phyloP scores from a whole-genome alignment of 2,797 vertebrate genomes.

The Steatocranus sp. region DNA sequence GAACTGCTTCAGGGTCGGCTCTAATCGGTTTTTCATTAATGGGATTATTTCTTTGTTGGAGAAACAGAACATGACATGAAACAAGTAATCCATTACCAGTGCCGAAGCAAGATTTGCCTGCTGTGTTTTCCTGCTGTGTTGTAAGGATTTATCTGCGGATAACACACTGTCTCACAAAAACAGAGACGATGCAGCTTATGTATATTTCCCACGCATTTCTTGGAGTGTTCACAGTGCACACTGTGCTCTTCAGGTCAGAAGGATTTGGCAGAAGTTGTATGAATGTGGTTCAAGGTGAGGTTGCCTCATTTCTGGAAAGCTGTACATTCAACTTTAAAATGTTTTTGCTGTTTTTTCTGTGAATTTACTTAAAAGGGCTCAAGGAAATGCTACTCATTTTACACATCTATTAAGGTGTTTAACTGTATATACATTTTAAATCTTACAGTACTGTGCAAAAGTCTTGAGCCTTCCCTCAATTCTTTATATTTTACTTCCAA shows the following conservation, averaged over 20 bases:
- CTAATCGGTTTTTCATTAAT: slow-evolving; percentile 44
- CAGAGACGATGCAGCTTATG: background rate
- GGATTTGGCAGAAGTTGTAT: background rate
- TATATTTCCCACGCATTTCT: background rate
- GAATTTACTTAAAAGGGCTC: background rate
- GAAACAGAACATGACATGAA: slow-evolving; percentile 29
- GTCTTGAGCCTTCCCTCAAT: background rate
- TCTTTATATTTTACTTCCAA: background rate
- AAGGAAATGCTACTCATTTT: background rate
- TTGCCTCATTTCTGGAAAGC: background rate
- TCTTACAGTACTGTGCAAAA: background rate
- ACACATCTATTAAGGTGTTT: background rate
- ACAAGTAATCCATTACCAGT: slow-evolving; percentile 33
- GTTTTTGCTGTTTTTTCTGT: background rate
- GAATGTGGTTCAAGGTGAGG: background rate
- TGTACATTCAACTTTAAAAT: background rate
- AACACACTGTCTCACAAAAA: background rate
- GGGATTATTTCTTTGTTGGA: slow-evolving; percentile 56
- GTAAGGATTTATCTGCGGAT: background rate
- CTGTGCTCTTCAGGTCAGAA: background rate
- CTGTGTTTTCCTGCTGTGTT: background rate
- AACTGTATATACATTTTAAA: background rate
- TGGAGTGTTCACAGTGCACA: background rate
- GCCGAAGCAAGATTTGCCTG: slow-evolving; percentile 24
- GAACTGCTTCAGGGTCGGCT: slow-evolving; percentile 20